A percentile compares a stretch with the other conserved stretches of the same genome.
Conservation (phyloP, 2,113 vertebrate species). For the Polypterus senegalus region DNA sequence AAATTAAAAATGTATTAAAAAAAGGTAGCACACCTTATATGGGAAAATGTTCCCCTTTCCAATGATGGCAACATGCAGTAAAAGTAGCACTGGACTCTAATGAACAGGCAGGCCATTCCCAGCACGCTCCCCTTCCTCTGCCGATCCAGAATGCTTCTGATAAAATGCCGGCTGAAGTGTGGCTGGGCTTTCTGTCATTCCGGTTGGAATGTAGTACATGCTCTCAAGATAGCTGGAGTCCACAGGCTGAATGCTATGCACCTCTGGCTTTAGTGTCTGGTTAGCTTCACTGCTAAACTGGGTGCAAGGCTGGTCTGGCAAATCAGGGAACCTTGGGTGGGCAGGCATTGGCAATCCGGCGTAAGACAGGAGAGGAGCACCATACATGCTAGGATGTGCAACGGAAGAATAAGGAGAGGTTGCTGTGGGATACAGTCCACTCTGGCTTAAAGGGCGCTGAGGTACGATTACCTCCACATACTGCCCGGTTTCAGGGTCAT, state of each 20-base stretch:
- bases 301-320: constrained; percentile 34
- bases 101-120: no score
- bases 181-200: constrained; percentile 67
- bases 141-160: constrained; percentile 38
- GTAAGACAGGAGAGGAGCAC: constrained; percentile 57
- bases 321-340: constrained; percentile 43
- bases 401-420: constrained; percentile 51
- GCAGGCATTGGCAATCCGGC: constrained; percentile 38
- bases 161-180: constrained; percentile 49
- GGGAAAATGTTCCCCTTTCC: no score
- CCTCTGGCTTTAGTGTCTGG: constrained; percentile 46
- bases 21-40: no score
- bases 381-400: constrained; percentile 51
- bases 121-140: background rate
- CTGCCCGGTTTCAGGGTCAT: constrained; percentile 83
- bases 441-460: constrained; percentile 53
- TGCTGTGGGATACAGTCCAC: constrained; percentile 59
- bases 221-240: constrained; percentile 71
- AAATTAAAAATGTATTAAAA: no score
- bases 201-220: constrained; percentile 77
- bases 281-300: constrained; percentile 35
- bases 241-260: constrained; percentile 44
- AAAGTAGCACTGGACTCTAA: no score
- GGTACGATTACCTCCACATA: constrained; percentile 86
- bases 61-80: no score